Base-by-base conservation (phyloP, 1,140 invertebrate species). In the Heliconius himera region DNA sequence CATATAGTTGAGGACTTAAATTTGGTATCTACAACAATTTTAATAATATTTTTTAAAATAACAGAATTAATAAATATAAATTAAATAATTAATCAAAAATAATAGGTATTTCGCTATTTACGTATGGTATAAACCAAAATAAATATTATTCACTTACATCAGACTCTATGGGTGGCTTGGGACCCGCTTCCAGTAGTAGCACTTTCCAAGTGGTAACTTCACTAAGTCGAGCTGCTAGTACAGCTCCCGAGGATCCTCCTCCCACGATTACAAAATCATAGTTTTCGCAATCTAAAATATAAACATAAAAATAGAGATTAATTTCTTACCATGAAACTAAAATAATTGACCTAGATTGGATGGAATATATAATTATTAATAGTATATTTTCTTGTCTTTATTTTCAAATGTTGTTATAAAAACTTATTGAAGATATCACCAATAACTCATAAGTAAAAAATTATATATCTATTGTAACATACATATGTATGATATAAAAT, bases 161-260 rank as follows among this genome's bases (percentile, higher is more conserved):
- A 51, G 90, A 84, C 91, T 95, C 89, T 8, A 87, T 78, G 2
- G 87, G 88, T 22, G 90, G 85, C 22, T 85, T 73, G 16, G 80
- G 78, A 20, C 96, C 96, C 8, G 96, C 96, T 93, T 97, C 96
- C 1, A 96, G 46, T 4, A 97, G 85, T 4, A 95, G 82, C 16
- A 95, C 85, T 0, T 85, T 91, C 92, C 91, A 95, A 1, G 90
- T 38, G 0, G 80, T 1, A 6, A 88, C 78, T 87, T 95, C 95
- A 82, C 91, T 94, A 6, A 95, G 79, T 77, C 95, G 88, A 26
- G 86, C 87, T 3, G 94, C 95, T 29, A 95, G 79, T 0, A 91
- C 89, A 46, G 74, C 90, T n/a, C n/a, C n/a, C n/a, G n/a, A n/a
- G n/a, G n/a, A n/a, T n/a, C n/a, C n/a, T n/a, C n/a, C n/a, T n/a